Evolutionary conservation across 30 jellyfish, hydroid and myxozoan genomes (phyloP).

Genomic region (Chrysaora quinquecirrha): DNA sequence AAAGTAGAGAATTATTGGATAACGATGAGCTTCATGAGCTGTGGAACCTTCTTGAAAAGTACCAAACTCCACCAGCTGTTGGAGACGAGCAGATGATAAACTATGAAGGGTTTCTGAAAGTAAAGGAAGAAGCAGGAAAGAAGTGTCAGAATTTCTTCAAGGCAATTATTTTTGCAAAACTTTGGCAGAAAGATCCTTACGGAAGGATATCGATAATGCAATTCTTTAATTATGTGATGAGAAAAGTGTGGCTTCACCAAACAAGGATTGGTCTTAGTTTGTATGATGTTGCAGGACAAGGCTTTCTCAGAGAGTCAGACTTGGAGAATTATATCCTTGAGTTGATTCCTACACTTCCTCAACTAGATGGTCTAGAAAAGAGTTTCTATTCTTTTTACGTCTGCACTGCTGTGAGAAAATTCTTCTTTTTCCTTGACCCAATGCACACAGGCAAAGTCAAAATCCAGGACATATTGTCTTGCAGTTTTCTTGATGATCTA

Average conservation of each 20-base stretch:
- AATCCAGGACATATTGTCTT: conserved; percentile 94
- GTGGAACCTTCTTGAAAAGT: conserved; percentile 94
- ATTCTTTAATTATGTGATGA: conserved; percentile 95
- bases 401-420: conserved; percentile 99
- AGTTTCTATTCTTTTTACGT: conserved; percentile 95
- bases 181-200: conserved; percentile 87
- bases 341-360: conserved; percentile 97
- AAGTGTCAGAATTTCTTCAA: conserved; percentile 88
- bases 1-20: conserved; percentile 92
- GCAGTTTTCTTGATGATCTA: conserved; percentile 96
- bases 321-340: conserved; percentile 93
- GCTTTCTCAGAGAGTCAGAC: conserved; percentile 91
- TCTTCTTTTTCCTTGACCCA: conserved; percentile 97
- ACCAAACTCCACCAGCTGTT: conserved; percentile 81
- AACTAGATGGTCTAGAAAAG: conserved; percentile 98
- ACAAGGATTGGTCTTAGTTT: conserved; percentile 96
- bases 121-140: conserved; percentile 90
- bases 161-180: conserved; percentile 84
- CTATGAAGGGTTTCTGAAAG: conserved; percentile 92
- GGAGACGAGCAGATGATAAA: conserved; percentile 98
- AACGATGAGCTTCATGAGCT: conserved; percentile 96
- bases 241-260: conserved; percentile 97
- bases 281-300: conserved; percentile 98
- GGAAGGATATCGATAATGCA: conserved; percentile 98
- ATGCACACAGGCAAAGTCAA: conserved; percentile 96